phyloP scores from a whole-genome alignment of 2,888 invertebrate species.

The Pristionchus japonicus region DNA sequence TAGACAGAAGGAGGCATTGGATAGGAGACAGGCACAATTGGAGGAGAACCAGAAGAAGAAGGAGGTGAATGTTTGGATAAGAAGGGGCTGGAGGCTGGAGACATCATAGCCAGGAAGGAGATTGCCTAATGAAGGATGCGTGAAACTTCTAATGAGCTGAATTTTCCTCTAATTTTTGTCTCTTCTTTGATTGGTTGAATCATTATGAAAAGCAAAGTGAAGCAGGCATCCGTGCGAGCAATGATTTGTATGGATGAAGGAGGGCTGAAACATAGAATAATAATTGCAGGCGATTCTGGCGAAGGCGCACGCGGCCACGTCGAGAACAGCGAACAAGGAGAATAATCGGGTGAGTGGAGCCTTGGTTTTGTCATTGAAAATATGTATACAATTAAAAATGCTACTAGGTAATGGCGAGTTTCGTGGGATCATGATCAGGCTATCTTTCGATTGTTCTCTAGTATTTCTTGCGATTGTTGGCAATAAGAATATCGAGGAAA shows the following conservation, averaged over 20 bases:
- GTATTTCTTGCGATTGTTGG: too few species aligned
- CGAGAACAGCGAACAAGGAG: slow-evolving; percentile 60
- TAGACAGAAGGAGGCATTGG: slow-evolving; percentile 64
- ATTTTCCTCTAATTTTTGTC: too few species aligned
- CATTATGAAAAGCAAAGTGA: too few species aligned
- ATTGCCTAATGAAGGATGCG: too few species aligned
- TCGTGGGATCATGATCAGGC: too few species aligned
- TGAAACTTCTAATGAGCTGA: too few species aligned
- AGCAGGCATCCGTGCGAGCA: too few species aligned
- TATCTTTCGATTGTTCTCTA: too few species aligned
- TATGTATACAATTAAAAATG: neutral
- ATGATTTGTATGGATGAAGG: neutral
- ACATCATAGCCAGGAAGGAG: too few species aligned
- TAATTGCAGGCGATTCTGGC: slow-evolving; percentile 62
- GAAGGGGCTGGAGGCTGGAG: too few species aligned
- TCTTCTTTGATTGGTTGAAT: too few species aligned
- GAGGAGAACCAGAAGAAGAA: slow-evolving; percentile 55
- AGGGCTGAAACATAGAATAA: neutral
- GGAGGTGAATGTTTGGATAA: slow-evolving; percentile 3
- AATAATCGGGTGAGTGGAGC: neutral
- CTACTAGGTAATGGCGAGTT: neutral
- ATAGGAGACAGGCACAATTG: slow-evolving; percentile 58
- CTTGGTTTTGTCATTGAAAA: neutral
- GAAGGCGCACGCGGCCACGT: slow-evolving; percentile 66
- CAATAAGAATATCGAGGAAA: too few species aligned